Base-by-base conservation (phyloP, 2,113 vertebrate genomes). In the Hylia prasina region DNA sequence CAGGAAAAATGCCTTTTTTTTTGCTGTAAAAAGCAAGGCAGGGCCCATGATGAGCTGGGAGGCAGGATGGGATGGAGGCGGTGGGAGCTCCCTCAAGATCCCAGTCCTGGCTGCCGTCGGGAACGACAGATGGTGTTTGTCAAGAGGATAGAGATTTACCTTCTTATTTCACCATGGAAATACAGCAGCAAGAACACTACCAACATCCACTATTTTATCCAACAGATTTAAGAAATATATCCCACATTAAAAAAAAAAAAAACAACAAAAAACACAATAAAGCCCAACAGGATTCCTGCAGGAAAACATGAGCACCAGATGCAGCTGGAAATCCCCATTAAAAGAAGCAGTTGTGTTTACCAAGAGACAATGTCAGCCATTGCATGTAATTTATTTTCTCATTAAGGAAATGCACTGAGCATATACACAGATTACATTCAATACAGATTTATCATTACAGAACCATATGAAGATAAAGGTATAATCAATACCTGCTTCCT, bases 51-150 rank as follows among this genome's bases (percentile, higher is more conserved):
- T 0, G 17, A 30, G 89, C 40, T 53, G 84, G 53, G 68, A 42
- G 78, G 77, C 22, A 44, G 87, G 56, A 61, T 4, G 2, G 8
- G 37, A 31, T 0, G 7, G 61, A 57, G 79, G 61, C 0, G 0
- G 82, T 3, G 58, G 71, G 86, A 73, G 81, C 76, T 48, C 85
- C 58, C 57, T 23, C 37, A 79, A 79, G 87, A 61, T 68, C 81
- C 1, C 17, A 20, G 56, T 30, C 70, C 93, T 93, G 91, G 94
- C 93, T 65, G 48, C 13, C 6, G 8, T 3, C 75, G 53, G 89
- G 37, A 94, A 50, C 0, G 53, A 88, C 87, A 96, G 95, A 94
- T 94, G 90, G 87, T 88, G 87, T 88, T 96, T 96, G 90, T 93
- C 84, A 77, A 45, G 92, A 79, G 82, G 75, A 92, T 10, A 44